Percentiles rank a stretch among this genome's conserved stretches.
phyloP scores from a whole-genome alignment of 37 sponge, comb jelly and placozoan genomes.

The Halisarca cf. caerulea region DNA sequence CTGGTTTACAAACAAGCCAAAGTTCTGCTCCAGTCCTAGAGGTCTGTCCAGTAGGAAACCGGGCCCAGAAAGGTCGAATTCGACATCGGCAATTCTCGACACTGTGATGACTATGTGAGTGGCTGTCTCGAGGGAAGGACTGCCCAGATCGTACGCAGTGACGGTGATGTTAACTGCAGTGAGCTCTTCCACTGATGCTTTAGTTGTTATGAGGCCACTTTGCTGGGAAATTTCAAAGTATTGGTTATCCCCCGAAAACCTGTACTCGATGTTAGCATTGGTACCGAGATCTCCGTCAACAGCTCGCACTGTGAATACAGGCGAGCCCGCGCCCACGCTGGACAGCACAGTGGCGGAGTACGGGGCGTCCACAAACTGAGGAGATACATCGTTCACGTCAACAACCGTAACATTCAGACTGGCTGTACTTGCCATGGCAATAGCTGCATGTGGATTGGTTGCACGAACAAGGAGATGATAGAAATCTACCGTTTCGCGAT shows the following conservation, averaged over 20 bases:
- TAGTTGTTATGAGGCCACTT: slow-evolving; percentile 26
- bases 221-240: slow-evolving; percentile 18
- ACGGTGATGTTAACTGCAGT: slow-evolving; percentile 15
- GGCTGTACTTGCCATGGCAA: neutral
- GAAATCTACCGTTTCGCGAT: slow-evolving; percentile 23
- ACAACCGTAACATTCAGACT: slow-evolving; percentile 23
- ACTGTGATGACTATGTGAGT: neutral
- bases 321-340: slow-evolving; percentile 9
- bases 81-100: slow-evolving; percentile 23
- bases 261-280: slow-evolving; percentile 32
- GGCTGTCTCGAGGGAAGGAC: neutral
- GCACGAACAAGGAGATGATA: slow-evolving; percentile 42
- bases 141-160: neutral
- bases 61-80: slow-evolving; percentile 37
- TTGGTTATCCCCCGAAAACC: neutral
- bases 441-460: neutral
- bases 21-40: slow-evolving; percentile 32
- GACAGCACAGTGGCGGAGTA: slow-evolving; percentile 26
- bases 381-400: slow-evolving; percentile 58
- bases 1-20: slow-evolving; percentile 40
- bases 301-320: slow-evolving; percentile 34
- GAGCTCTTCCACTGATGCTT: neutral
- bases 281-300: slow-evolving; percentile 52
- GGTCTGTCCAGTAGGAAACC: slow-evolving; percentile 43
- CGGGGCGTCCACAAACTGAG: slow-evolving; percentile 6